A percentile compares a stretch with the other conserved stretches of the same genome.
Conservation (phyloP, 1,140 invertebrate species). For the Nomia melanderi region DNA sequence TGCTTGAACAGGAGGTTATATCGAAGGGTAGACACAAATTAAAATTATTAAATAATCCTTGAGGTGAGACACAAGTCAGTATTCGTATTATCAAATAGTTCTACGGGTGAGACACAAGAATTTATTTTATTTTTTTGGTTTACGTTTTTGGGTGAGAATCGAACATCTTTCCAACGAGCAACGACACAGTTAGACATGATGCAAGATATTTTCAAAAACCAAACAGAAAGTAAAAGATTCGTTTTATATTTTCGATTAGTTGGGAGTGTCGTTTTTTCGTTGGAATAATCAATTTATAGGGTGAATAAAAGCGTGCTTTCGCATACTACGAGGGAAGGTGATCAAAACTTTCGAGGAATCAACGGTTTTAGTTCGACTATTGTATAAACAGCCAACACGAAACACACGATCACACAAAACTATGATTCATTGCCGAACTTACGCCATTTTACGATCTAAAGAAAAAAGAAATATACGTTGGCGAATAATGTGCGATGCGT, state of each 20-base stretch:
- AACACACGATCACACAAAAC: constrained; percentile 63
- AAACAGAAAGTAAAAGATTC: too few relatives aligned
- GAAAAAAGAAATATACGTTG: constrained; percentile 32
- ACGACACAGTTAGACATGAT: constrained; percentile 2
- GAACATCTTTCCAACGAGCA: constrained; percentile 1
- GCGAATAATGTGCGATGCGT: constrained; percentile 23
- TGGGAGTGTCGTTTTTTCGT: neutral
- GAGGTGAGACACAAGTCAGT: neutral
- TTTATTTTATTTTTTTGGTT: neutral
- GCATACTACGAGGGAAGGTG: neutral
- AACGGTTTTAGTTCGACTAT: constrained; percentile 3
- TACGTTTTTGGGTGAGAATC: neutral
- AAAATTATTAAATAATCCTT: constrained; percentile 40
- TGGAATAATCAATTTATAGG: neutral
- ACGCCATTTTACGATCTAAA: constrained; percentile 47
- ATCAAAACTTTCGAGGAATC: constrained; percentile 34
- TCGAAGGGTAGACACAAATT: neutral
- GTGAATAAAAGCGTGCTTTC: constrained; percentile 33
- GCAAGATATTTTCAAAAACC: too few relatives aligned
- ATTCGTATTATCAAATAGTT: too few relatives aligned
- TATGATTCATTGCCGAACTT: constrained; percentile 47
- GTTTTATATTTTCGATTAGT: neutral
- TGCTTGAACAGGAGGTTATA: constrained; percentile 20
- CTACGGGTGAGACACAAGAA: constrained; percentile 1
- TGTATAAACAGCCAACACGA: constrained; percentile 16